phyloP scores from a whole-genome alignment of 2,797 vertebrate species.

The Erithacus rubecula region DNA sequence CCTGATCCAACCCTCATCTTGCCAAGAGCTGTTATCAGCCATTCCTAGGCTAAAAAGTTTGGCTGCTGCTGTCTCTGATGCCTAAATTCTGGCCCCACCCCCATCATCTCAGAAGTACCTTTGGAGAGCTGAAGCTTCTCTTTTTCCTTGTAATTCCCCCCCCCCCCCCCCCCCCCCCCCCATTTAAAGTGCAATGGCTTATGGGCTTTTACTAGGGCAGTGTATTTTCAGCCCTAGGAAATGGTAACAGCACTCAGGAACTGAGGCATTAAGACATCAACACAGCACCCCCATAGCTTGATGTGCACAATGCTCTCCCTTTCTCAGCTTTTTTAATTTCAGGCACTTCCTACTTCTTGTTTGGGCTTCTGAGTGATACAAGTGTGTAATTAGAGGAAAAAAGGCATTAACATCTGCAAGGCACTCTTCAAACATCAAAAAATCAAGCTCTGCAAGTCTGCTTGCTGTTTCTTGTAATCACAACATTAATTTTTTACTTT shows the following conservation, averaged over 20 bases:
- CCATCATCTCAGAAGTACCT: not conserved
- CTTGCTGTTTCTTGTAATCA: constrained; percentile 36
- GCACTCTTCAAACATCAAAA: constrained; percentile 30
- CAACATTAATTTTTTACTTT: constrained; percentile 48
- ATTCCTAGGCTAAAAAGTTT: not conserved
- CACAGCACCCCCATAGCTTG: not conserved
- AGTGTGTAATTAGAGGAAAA: constrained; percentile 46
- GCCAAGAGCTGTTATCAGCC: not conserved
- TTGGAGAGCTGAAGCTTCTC: not conserved
- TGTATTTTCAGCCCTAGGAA: not conserved
- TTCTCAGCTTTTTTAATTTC: constrained; percentile 22
- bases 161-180: too few species aligned
- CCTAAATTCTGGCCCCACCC: not conserved
- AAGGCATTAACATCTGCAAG: constrained; percentile 19
- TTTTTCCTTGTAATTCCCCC: not conserved
- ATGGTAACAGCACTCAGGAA: not conserved
- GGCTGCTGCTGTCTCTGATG: not conserved
- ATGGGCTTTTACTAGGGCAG: not conserved
- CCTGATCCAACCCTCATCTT: not conserved
- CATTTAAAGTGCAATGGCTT: not conserved
- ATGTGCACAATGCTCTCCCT: not conserved
- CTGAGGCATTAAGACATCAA: constrained; percentile 7
- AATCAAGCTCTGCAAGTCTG: not conserved
- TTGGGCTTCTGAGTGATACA: not conserved
- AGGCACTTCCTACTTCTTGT: constrained; percentile 35